phyloP scores from a whole-genome alignment of 2,797 vertebrate species.

The Chaenodraco wilsoni region DNA sequence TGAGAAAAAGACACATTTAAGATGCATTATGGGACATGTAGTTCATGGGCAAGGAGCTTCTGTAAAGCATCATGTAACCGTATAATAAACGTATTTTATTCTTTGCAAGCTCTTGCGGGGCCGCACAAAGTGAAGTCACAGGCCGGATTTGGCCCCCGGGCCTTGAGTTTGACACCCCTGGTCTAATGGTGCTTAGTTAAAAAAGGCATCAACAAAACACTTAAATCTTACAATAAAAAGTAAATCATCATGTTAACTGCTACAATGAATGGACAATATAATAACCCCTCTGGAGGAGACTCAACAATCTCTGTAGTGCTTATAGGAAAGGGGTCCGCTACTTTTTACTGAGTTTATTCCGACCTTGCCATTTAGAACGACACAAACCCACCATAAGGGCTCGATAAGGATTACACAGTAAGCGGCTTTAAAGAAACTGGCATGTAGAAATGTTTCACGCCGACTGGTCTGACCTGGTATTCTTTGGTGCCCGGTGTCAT shows the following conservation, averaged over 20 bases:
- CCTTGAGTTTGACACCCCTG: too few relatives aligned
- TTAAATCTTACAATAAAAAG: not conserved
- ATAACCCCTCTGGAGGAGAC: not conserved
- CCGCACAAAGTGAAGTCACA: too few relatives aligned
- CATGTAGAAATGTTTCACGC: not conserved
- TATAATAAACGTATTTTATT: too few relatives aligned
- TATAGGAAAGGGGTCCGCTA: not conserved
- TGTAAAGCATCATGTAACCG: too few relatives aligned
- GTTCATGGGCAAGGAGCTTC: too few relatives aligned
- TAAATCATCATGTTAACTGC: not conserved
- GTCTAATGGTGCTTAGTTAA: not conserved
- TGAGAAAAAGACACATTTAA: too few relatives aligned
- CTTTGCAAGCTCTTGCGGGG: too few relatives aligned
- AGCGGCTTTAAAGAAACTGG: not conserved
- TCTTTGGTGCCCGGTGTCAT: constrained; percentile 88
- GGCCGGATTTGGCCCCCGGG: too few relatives aligned
- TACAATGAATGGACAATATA: not conserved
- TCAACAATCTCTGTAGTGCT: not conserved
- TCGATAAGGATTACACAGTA: not conserved
- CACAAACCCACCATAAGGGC: not conserved
- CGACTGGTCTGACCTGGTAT: constrained; percentile 82
- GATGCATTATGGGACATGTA: too few relatives aligned
- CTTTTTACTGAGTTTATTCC: not conserved
- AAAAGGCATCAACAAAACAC: not conserved
- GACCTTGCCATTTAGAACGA: not conserved